Evolutionary conservation across 2,888 invertebrate genomes (phyloP).

Genomic region (Eugnorisma glareosa): DNA sequence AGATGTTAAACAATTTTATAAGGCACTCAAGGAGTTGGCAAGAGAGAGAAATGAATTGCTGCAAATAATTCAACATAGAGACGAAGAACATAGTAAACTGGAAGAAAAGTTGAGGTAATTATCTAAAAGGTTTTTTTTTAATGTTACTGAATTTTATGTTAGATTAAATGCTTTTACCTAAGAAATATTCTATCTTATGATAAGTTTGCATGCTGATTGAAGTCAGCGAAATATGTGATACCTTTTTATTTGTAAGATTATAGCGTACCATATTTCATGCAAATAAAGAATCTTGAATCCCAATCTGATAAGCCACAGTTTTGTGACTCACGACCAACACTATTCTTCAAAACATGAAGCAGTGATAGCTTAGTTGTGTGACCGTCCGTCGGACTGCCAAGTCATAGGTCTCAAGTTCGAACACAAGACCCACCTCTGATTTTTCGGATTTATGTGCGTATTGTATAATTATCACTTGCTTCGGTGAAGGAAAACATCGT

Average conservation of each 20-base stretch:
- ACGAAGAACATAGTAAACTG: conserved; percentile 80
- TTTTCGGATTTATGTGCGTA: too few species aligned
- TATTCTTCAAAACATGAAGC: background rate
- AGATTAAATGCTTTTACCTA: background rate
- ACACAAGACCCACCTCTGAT: too few species aligned
- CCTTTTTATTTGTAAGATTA: too few species aligned
- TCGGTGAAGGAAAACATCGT: too few species aligned
- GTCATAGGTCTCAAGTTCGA: too few species aligned
- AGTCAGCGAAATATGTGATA: too few species aligned
- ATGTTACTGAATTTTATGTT: background rate
- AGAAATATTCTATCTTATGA: background rate
- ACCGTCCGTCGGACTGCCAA: too few species aligned
- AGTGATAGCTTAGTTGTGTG: too few species aligned
- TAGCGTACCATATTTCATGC: too few species aligned
- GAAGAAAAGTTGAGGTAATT: conserved; percentile 81
- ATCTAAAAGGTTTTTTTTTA: background rate
- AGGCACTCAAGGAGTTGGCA: conserved; percentile 90
- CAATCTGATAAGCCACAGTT: background rate
- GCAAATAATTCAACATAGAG: conserved; percentile 87
- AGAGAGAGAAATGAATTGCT: conserved; percentile 92
- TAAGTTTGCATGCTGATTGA: too few species aligned
- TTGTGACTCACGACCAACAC: background rate
- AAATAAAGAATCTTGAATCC: too few species aligned
- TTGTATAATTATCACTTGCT: too few species aligned
- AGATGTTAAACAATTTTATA: conserved; percentile 85